Percentiles rank a stretch among this genome's conserved stretches.
Conservation (phyloP, 2,797 vertebrate genomes). For the Thamnophis elegans region DNA sequence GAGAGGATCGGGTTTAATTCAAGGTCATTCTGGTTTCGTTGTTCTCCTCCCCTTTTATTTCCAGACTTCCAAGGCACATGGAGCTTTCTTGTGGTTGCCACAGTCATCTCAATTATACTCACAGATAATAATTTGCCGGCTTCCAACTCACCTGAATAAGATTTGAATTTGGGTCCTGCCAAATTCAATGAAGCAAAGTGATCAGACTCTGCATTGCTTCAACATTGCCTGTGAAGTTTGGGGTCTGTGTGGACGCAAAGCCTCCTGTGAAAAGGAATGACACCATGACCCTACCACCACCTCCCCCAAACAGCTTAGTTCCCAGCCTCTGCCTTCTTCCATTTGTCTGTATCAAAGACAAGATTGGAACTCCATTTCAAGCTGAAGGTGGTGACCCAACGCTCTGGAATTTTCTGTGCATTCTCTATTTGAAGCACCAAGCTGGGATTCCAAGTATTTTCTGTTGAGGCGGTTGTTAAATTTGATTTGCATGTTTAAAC, state of each 20-base stretch:
- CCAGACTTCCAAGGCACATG: background rate
- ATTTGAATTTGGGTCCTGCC: background rate
- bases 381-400: conserved; percentile 21
- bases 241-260: background rate
- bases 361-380: conserved; percentile 37
- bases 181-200: background rate
- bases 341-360: background rate
- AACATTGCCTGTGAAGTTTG: background rate
- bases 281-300: fast-evolving
- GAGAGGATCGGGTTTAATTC: background rate
- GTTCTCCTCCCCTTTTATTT: background rate
- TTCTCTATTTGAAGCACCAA: conserved; percentile 22
- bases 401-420: background rate
- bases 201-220: background rate
- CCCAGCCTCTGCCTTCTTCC: background rate
- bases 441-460: background rate
- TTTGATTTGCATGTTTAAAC: background rate
- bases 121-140: too few relatives aligned
- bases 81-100: background rate
- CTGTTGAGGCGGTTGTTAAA: conserved; percentile 2
- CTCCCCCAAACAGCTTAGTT: fast-evolving
- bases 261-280: background rate
- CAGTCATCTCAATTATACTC: background rate
- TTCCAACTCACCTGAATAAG: background rate
- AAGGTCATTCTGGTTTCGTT: background rate